A percentile compares a stretch with the other conserved stretches of the same genome.
Evolutionary conservation across 30 jellyfish, hydroid and myxozoan genomes (phyloP).

Genomic region (Chrysaora quinquecirrha): DNA sequence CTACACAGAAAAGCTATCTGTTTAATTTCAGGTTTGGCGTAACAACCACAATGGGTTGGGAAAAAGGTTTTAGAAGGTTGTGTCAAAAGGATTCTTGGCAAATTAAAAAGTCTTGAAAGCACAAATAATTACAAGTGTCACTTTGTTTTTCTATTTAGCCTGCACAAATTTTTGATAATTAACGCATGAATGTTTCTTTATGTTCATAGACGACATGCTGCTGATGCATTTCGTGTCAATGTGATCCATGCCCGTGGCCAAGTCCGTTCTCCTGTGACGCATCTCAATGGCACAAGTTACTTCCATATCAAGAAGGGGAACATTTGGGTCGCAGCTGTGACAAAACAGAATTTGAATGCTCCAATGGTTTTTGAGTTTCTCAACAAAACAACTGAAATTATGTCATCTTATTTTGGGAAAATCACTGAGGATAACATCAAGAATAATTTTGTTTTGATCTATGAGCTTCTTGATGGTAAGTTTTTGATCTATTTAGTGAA

Average conservation of each 20-base stretch:
- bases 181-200: too few species aligned
- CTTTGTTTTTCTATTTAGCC: too few species aligned
- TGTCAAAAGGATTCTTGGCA: too few species aligned
- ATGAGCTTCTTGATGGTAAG: slow-evolving; percentile 96
- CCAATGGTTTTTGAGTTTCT: slow-evolving; percentile 96
- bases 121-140: too few species aligned
- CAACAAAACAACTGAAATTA: slow-evolving; percentile 80
- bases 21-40: too few species aligned
- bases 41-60: too few species aligned
- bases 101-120: too few species aligned
- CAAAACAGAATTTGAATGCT: slow-evolving; percentile 91
- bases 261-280: slow-evolving; percentile 95
- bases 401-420: slow-evolving; percentile 91
- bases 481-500: too few species aligned
- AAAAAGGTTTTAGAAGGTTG: too few species aligned
- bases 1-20: too few species aligned
- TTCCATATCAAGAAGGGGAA: slow-evolving; percentile 88
- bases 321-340: slow-evolving; percentile 93
- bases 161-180: too few species aligned
- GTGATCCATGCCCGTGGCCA: slow-evolving; percentile 96
- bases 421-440: slow-evolving; percentile 88
- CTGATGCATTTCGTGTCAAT: slow-evolving; percentile 96
- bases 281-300: slow-evolving; percentile 91
- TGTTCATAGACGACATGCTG: slow-evolving; percentile 85
- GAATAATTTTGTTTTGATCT: slow-evolving; percentile 86